Conservation (phyloP, 2,888 invertebrate genomes). For the Drosophila kanekoi region DNA sequence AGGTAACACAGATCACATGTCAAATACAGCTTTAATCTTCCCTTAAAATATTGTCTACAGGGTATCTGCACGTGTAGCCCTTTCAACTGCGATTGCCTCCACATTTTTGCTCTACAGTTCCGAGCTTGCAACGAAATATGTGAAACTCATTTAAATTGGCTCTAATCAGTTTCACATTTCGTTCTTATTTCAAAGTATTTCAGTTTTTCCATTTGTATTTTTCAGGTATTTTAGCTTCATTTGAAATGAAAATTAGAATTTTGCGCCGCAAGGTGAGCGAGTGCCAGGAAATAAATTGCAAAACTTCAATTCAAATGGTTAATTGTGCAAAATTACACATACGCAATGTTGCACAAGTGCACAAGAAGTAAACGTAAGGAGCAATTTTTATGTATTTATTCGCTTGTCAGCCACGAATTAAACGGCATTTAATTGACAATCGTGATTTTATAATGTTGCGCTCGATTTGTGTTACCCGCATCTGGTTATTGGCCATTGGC, state of each 20-base stretch:
- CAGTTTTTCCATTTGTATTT: slow-evolving; percentile 18
- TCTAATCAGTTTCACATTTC: slow-evolving; percentile 29
- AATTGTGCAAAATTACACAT: slow-evolving; percentile 57
- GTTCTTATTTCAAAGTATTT: slow-evolving; percentile 19
- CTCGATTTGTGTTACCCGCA: not conserved
- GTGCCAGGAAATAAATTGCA: slow-evolving; percentile 60
- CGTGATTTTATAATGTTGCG: slow-evolving; percentile 5
- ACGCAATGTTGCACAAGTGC: slow-evolving; percentile 63
- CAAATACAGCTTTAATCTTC: too few species aligned
- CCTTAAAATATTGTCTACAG: not conserved
- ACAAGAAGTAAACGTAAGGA: slow-evolving; percentile 29
- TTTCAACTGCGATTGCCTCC: not conserved
- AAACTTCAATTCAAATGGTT: slow-evolving; percentile 40
- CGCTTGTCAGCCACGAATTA: slow-evolving; percentile 22
- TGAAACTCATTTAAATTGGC: slow-evolving; percentile 50
- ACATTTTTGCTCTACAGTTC: not conserved
- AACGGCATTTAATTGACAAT: slow-evolving; percentile 35
- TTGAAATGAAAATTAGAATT: slow-evolving; percentile 49
- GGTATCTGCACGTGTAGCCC: not conserved
- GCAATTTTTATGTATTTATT: slow-evolving; percentile 39
- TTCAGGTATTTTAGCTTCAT: slow-evolving; percentile 49
- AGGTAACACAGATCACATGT: too few species aligned
- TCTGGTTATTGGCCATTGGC: slow-evolving; percentile 2
- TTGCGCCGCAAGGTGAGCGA: slow-evolving; percentile 25
- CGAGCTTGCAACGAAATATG: slow-evolving; percentile 11